Evolutionary conservation across 2,888 invertebrate genomes (phyloP).

Genomic region (Melieria omissa): DNA sequence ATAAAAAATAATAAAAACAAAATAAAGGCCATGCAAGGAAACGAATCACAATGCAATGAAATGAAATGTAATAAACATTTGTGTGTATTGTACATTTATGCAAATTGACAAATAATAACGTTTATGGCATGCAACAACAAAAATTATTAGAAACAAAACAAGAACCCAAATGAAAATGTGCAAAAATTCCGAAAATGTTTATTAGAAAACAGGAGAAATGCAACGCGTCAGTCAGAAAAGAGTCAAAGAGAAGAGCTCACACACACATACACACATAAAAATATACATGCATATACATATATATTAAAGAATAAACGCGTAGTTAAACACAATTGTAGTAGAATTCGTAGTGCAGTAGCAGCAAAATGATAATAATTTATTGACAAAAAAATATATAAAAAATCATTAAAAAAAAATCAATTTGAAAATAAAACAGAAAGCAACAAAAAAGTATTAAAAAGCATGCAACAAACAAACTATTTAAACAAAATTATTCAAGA

Average conservation of each 20-base stretch:
- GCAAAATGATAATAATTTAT: too few species aligned
- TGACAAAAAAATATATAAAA: conserved; percentile 6
- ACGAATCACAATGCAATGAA: conserved; percentile 17
- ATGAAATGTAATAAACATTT: conserved; percentile 27
- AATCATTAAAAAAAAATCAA: too few species aligned
- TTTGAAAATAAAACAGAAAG: too few species aligned
- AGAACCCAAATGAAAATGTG: conserved; percentile 1
- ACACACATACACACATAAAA: conserved; percentile 16
- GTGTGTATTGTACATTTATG: conserved; percentile 4
- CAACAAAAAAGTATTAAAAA: too few species aligned
- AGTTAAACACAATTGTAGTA: too few species aligned
- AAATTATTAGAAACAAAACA: conserved; percentile 28
- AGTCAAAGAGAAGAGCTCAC: not conserved
- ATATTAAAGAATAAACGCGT: conserved; percentile 34
- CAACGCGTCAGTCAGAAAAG: not conserved
- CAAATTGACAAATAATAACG: conserved; percentile 18
- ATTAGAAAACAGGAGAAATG: not conserved
- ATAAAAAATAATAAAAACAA: conserved; percentile 11
- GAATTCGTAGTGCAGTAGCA: too few species aligned
- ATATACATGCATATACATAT: conserved; percentile 19
- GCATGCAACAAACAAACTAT: too few species aligned
- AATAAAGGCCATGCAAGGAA: conserved; percentile 8
- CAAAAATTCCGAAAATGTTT: conserved; percentile 6
- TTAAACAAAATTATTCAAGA: too few species aligned
- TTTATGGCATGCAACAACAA: conserved; percentile 19